Base-by-base conservation (phyloP, 2,797 vertebrate species). In the Rhinella marina region DNA sequence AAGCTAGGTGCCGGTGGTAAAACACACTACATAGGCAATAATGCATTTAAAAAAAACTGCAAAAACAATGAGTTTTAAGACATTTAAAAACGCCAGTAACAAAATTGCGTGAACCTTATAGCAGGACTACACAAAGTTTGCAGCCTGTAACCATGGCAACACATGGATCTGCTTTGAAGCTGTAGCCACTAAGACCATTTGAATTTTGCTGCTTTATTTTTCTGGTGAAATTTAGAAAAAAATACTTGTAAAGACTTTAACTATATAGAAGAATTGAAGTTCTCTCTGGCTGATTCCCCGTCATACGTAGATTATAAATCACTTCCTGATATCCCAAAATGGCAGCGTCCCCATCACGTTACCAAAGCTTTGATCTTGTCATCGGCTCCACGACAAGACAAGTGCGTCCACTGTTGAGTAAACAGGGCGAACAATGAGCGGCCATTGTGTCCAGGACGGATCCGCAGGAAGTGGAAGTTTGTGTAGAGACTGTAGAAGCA, bases 351-450 rank as follows among this genome's bases (percentile, higher is more conserved):
- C 59, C 29, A 57, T 81, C 77, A 59, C 59, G 19, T n/a, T 68
- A 48, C 79, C 25, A 27, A 70, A 70, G 17, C 85, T 86, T 86
- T 86, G 64, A 86, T 86, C 76, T 86, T 19, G 27, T 86, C 61
- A 86, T 73, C n/a, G 72, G n/a, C 14, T 62, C 32, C 79, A 72
- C 50, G 19, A 86, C 16, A 61, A 61, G 85, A 86, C 78, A 81
- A 72, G 64, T 56, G 54, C 52, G 21, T 21, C 54, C 78, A 81
- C 9, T 50, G 29, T 81, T 72, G 8, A 61, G 32, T 81, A 81
- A 81, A 61, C 54, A 75, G 19, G 23, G 78, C 21, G 23, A 52
- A 61, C 86, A 87, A 87, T 81, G 54, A 27, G 29, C 14, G 32
- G 52, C 27, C 52, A 29, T n/a, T 56, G 82, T 72, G 27, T 19